Conservation (phyloP, 1,140 invertebrate species). For the Drosophila repleta region DNA sequence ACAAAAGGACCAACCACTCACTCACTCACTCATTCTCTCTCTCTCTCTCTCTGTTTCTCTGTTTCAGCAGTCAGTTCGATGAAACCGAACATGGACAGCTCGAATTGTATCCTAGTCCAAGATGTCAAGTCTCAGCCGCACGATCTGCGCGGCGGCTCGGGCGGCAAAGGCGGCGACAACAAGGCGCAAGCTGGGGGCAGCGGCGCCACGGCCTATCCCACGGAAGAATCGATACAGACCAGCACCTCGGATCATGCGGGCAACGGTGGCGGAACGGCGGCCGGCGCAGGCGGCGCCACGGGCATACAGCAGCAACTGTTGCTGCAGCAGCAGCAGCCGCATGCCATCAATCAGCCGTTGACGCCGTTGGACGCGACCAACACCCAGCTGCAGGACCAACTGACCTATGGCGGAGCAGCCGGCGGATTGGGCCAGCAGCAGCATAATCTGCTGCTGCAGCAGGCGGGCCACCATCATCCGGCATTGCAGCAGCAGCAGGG, state of each 20-base stretch:
- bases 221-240: constrained; percentile 88
- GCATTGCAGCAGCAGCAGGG: constrained; percentile 86
- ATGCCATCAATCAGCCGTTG: constrained; percentile 75
- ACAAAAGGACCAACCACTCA: constrained; percentile 21
- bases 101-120: constrained; percentile 94
- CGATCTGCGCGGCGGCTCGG: constrained; percentile 86
- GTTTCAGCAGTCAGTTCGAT: constrained; percentile 92
- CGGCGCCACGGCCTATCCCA: constrained; percentile 66
- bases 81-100: constrained; percentile 92
- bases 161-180: constrained; percentile 61
- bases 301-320: constrained; percentile 76
- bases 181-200: constrained; percentile 85
- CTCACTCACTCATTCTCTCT: background rate
- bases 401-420: constrained; percentile 59
- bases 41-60: background rate
- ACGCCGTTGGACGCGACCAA: constrained; percentile 75
- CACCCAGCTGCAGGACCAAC: constrained; percentile 78
- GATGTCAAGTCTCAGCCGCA: constrained; percentile 94
- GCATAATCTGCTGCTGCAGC: constrained; percentile 84
- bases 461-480: constrained; percentile 82
- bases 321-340: constrained; percentile 76
- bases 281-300: constrained; percentile 22
- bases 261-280: constrained; percentile 19
- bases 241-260: constrained; percentile 87
- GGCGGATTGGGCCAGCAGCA: constrained; percentile 53